These are phyloP conservation scores for Aphelenchoides besseyi DNA, from an alignment of 1,140 invertebrate genomes.

Conservation along the genomic window DNA sequence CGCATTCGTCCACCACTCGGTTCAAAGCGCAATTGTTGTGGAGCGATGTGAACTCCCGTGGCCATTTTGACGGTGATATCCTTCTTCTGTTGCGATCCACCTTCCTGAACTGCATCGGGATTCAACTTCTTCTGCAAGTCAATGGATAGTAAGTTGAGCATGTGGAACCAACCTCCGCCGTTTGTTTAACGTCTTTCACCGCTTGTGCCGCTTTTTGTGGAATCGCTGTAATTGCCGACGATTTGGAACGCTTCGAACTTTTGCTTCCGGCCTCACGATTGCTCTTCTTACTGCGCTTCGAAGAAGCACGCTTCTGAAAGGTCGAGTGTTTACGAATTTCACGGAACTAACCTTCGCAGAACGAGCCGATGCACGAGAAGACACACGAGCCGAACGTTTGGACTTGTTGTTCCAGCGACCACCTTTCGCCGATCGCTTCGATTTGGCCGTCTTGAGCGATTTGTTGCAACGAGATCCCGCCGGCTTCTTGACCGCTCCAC, in stretches of 20 bases:
- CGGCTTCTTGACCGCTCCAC: background rate
- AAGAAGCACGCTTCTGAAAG: slow-evolving; percentile 1
- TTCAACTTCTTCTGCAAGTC: no score
- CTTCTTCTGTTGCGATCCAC: background rate
- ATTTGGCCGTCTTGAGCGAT: background rate
- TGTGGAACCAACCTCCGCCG: background rate
- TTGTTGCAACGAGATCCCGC: background rate
- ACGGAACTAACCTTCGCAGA: no score
- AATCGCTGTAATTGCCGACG: background rate
- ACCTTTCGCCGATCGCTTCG: background rate
- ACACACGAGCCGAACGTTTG: no score
- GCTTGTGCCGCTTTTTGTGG: background rate
- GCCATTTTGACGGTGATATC: background rate
- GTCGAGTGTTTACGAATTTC: no score
- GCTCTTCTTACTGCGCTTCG: background rate
- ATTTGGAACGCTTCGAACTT: background rate
- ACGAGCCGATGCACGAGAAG: no score
- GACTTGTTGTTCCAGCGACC: background rate
- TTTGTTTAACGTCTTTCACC: background rate
- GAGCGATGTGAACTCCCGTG: slow-evolving; percentile 19
- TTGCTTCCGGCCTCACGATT: background rate
- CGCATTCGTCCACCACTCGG: slow-evolving; percentile 14
- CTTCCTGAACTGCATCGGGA: background rate
- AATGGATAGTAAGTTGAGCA: no score
- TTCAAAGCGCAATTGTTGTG: slow-evolving; percentile 9